A percentile compares a stretch with the other conserved stretches of the same genome.
phyloP scores from a whole-genome alignment of 2,888 invertebrate genomes.

The Tupiocoris notatus region DNA sequence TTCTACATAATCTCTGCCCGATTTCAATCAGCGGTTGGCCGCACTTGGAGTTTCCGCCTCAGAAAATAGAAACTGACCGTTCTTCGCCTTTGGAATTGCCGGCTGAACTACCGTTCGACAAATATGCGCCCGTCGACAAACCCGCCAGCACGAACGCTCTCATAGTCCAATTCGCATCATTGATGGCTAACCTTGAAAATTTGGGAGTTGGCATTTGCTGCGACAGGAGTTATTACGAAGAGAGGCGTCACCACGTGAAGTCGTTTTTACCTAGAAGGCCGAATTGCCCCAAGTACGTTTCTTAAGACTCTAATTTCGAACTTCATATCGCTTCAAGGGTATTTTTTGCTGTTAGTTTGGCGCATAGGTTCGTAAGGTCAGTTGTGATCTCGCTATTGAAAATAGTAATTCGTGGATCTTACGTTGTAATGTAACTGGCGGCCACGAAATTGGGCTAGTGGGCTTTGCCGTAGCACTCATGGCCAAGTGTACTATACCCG shows the following conservation, averaged over 20 bases:
- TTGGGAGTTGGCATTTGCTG: conserved; percentile 15
- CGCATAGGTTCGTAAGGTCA: too few species aligned
- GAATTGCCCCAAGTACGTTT: conserved; percentile 29
- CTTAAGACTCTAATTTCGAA: too few species aligned
- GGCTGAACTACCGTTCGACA: conserved; percentile 23
- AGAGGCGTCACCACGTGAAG: conserved; percentile 10
- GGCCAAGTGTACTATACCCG: too few species aligned
- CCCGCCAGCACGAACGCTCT: conserved; percentile 9
- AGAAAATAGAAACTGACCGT: neutral
- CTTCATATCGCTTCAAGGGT: too few species aligned
- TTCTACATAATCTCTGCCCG: too few species aligned
- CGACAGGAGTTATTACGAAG: conserved; percentile 1
- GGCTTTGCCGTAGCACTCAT: too few species aligned
- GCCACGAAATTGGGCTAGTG: too few species aligned
- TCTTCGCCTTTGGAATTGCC: neutral
- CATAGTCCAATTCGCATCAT: conserved; percentile 11
- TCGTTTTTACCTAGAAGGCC: conserved; percentile 19
- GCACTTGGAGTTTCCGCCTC: conserved; percentile 7
- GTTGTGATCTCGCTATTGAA: too few species aligned
- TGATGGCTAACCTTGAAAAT: conserved; percentile 22
- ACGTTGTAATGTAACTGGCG: too few species aligned
- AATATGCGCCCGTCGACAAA: conserved; percentile 8
- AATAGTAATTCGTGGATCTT: too few species aligned
- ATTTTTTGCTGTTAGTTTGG: too few species aligned
- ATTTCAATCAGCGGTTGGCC: conserved; percentile 35